Evolutionary conservation across 2,888 invertebrate species (phyloP), one percentile per base, ranked within the genome.

Genomic region (Apamea anceps): DNA sequence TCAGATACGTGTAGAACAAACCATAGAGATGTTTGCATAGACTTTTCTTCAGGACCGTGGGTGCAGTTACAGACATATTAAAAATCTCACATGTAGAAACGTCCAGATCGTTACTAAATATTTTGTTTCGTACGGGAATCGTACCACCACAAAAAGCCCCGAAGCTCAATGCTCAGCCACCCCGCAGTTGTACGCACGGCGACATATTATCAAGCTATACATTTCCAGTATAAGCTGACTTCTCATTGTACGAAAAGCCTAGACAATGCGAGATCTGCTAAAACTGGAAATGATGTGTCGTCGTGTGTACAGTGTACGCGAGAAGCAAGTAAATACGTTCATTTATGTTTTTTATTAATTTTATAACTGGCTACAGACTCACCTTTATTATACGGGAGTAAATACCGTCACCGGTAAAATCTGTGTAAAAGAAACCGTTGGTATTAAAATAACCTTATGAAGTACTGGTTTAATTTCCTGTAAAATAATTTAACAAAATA

Each of bases 401-500:
- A 57, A 57, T 45, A 75, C 1, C 8, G 28, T 42, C 25, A 15
- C 13, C 62, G 1, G 45, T 78, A 18, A 18, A 72, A 76, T 77
- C 15, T 70, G 2, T 60, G 25, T 37, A 48, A 32, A 75, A 57
- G 65, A 57, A 78, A 48, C n/a, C 45, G 5, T 45, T 57, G 32
- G 45, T 60, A 37, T 60, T 37, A 75, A 66, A 67, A 51, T 37
- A 77, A 51, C 48, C 8, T 32, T 37, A 28, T 32, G 32, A 62
- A 28, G 18, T 51, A 1, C 13, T 51, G 28, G 21, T 77, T 70
- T 25, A 63, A 63, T 72, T 63, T 54, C 6, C 62, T 62, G 51
- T 42, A 51, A 15, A 25, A 70, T 68, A 25, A 60, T 67, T 28
- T 28, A 77, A 42, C 28, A 15, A 60, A 68, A 42, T 77, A 28